Evolutionary conservation across 2,888 invertebrate species (phyloP), one percentile per base, ranked within the genome.

Genomic region (Eurois occulta): DNA sequence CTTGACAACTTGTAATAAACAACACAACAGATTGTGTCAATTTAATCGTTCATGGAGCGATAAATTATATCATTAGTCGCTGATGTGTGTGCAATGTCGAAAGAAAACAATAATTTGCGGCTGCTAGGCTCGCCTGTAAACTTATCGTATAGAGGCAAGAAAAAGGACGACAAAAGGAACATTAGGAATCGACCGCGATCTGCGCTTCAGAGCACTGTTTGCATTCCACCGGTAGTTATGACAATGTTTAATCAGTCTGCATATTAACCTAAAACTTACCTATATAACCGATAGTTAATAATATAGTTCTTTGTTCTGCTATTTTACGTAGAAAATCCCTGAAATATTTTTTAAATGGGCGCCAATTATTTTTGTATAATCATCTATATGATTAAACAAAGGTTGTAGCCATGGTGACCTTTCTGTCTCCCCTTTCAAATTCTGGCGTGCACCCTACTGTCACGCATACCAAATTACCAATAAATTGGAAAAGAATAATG

Each of bases 121-220:
- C 92, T 96, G 75, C 91, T 95, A 60, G 96, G 96, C 81, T 96
- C 96, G 64, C 96, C 96, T 81, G 96, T 96, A 77, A 96, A 96
- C 87, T 91, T 96, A 55, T 93, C 94, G 0, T 95, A 96, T 77
- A 92, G 96, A 80, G 92, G 91, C 85, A 96, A 96, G 89, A 96
- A 94, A 85, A 95, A 94, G 80, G 95, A 96, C 87, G 96, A 95
- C 32, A 94, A 91, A 84, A 95, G 94, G 80, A 94, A 94, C 80
- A 91, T 92, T 75, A 90, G 94, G 35, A 95, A 94, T 78, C 90
- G 96, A 41, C 96, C 96, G 0, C 92, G 96, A 24, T 96, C 96
- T 16, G 96, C 96, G 2, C 88, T 96, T 52, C 96, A 94, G 86
- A 95, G 93, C 82, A 94, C 95, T 81, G 82, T 85, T 77, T 93